Percentiles rank a stretch among this genome's conserved stretches.
These are phyloP conservation scores for Poecile atricapillus DNA, from an alignment of 2,113 vertebrate species.

Conservation along the genomic window DNA sequence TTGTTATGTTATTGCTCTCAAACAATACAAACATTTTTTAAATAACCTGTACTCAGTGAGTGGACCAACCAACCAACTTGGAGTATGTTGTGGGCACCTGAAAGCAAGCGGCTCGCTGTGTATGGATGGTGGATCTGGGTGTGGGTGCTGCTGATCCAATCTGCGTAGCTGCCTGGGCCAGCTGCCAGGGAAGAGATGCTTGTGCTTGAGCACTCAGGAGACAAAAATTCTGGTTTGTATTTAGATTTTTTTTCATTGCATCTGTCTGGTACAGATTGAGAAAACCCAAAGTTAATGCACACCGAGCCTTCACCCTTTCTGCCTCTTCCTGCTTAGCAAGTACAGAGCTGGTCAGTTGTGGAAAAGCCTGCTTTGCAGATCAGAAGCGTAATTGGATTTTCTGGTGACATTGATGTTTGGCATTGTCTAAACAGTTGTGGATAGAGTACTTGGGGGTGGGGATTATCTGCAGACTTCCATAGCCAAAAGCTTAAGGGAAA, in stretches of 20 bases:
- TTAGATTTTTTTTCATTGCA: neutral
- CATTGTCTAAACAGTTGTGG: neutral
- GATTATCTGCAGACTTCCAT: neutral
- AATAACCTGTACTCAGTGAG: neutral
- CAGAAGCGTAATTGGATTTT: neutral
- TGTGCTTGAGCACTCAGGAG: neutral
- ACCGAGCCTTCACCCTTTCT: neutral
- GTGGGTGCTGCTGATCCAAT: neutral
- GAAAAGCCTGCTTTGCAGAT: neutral
- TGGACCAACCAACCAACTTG: neutral
- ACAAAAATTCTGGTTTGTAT: neutral
- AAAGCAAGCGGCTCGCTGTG: neutral
- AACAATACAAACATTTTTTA: neutral
- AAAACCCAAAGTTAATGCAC: neutral
- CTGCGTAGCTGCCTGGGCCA: conserved; percentile 6
- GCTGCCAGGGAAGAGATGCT: neutral
- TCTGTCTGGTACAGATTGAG: conserved; percentile 65
- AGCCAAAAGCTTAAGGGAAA: neutral
- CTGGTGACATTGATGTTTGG: neutral
- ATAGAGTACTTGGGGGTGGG: neutral
- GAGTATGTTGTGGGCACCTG: neutral
- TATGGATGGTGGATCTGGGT: neutral
- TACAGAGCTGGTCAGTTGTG: neutral
- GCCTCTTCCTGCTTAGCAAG: neutral
- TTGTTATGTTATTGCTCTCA: neutral